Conservation (phyloP, 2,888 invertebrate genomes). For the Oligia fasciuncula region DNA sequence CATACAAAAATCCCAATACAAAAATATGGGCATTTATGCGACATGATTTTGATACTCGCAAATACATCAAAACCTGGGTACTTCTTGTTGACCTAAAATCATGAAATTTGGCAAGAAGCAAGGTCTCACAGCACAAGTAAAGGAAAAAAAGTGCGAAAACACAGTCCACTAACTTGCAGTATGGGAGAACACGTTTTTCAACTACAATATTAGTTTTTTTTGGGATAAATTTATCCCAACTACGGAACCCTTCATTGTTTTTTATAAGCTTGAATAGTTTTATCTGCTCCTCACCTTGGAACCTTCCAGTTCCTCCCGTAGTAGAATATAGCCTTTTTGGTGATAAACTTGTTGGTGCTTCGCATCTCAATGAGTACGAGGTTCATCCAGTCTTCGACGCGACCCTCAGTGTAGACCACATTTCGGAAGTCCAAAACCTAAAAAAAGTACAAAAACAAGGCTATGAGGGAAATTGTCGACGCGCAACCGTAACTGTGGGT, state of each 20-base stretch:
- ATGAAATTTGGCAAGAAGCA: too few species aligned
- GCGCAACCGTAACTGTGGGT: background rate
- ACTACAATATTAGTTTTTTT: too few species aligned
- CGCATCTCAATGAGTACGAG: constrained; percentile 96
- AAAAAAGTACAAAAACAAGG: constrained; percentile 11
- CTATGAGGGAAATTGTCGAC: background rate
- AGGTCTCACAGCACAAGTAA: too few species aligned
- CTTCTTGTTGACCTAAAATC: too few species aligned
- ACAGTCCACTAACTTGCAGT: too few species aligned
- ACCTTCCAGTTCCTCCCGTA: constrained; percentile 94
- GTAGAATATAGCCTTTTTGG: constrained; percentile 96
- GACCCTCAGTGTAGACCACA: constrained; percentile 93
- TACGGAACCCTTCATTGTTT: background rate
- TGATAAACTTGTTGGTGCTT: constrained; percentile 94
- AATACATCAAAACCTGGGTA: too few species aligned
- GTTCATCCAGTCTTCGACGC: constrained; percentile 98
- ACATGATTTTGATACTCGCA: too few species aligned
- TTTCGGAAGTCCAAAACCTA: constrained; percentile 94
- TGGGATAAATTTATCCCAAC: background rate
- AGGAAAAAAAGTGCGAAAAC: too few species aligned
- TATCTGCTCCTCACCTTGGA: constrained; percentile 87
- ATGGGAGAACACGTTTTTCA: too few species aligned
- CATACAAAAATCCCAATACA: too few species aligned
- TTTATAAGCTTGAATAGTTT: background rate
- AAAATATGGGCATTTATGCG: too few species aligned